phyloP scores from a whole-genome alignment of 2,113 vertebrate species.

The Sander lucioperca region DNA sequence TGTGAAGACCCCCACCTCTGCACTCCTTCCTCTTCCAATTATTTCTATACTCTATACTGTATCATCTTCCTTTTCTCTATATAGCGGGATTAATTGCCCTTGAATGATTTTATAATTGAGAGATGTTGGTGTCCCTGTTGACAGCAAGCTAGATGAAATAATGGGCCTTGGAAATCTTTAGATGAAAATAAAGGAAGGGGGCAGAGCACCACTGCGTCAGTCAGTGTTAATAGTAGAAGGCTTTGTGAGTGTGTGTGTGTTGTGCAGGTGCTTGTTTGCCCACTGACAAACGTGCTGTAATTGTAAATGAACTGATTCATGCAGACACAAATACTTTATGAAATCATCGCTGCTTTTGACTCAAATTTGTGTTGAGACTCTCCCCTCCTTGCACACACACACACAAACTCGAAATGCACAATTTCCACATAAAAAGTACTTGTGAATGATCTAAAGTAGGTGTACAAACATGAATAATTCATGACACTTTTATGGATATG shows the following conservation, averaged over 20 bases:
- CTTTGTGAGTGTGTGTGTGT: constrained; percentile 5
- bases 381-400: neutral
- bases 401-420: constrained; percentile 17
- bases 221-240: neutral
- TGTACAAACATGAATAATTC: constrained; percentile 63
- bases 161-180: constrained; percentile 43
- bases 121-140: constrained; percentile 43
- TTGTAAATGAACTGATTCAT: constrained; percentile 60
- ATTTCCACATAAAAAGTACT: constrained; percentile 45
- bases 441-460: constrained; percentile 31
- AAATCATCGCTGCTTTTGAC: constrained; percentile 39
- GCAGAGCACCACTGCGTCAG: constrained; percentile 3
- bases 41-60: neutral
- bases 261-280: constrained; percentile 20
- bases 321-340: constrained; percentile 13
- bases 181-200: constrained; percentile 52
- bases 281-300: constrained; percentile 20
- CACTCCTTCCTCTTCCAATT: neutral
- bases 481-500: constrained; percentile 52
- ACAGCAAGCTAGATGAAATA: constrained; percentile 37
- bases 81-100: constrained; percentile 64
- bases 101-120: constrained; percentile 71
- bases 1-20: neutral
- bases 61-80: constrained; percentile 52
- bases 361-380: constrained; percentile 24